phyloP scores from a whole-genome alignment of 2,113 vertebrate genomes.

The Pygoscelis antarcticus region DNA sequence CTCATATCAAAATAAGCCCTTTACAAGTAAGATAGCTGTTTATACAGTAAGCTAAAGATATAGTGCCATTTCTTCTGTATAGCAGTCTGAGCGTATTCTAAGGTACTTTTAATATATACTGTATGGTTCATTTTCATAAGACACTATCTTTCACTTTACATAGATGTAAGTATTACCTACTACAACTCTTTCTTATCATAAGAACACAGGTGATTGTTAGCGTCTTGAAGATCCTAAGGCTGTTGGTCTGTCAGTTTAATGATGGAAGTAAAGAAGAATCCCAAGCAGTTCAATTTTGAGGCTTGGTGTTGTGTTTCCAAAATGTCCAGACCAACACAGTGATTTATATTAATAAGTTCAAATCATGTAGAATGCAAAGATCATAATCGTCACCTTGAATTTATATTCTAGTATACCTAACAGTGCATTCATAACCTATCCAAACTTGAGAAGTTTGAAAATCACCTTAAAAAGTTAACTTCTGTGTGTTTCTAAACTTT shows the following conservation, averaged over 20 bases:
- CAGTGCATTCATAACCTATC: not conserved
- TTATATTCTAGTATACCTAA: not conserved
- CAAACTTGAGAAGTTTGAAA: not conserved
- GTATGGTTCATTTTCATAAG: not conserved
- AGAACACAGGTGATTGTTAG: not conserved
- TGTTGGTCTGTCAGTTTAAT: not conserved
- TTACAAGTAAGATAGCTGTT: constrained; percentile 74
- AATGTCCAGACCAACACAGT: not conserved
- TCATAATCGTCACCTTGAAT: not conserved
- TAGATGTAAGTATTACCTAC: not conserved
- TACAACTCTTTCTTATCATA: not conserved
- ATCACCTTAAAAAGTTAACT: not conserved
- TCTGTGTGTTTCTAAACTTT: not conserved
- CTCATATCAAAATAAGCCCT: constrained; percentile 30
- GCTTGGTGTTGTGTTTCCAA: not conserved
- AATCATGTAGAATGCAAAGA: not conserved
- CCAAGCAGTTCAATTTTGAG: not conserved
- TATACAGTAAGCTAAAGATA: not conserved
- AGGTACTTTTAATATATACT: not conserved
- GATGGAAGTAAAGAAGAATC: not conserved
- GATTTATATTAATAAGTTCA: not conserved
- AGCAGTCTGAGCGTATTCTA: not conserved
- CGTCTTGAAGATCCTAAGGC: not conserved
- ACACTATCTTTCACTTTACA: not conserved
- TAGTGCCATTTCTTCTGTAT: not conserved